Percentiles rank a stretch among this genome's conserved stretches.
These are phyloP conservation scores for Diogma glabrata DNA, from an alignment of 2,888 invertebrate species.

Conservation along the genomic window DNA sequence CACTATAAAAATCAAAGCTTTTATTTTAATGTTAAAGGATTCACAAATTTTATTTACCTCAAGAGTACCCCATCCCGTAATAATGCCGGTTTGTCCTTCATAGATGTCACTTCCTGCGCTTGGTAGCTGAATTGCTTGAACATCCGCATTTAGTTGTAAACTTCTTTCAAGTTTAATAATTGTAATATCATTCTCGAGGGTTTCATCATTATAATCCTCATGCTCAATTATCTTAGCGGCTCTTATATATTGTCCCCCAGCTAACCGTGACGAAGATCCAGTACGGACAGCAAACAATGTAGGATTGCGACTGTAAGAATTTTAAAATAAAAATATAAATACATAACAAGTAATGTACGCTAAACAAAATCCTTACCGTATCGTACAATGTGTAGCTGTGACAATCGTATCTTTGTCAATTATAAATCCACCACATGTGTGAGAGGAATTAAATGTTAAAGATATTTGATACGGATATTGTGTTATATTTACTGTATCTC, in stretches of 20 bases:
- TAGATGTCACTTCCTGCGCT: background rate
- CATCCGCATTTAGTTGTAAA: background rate
- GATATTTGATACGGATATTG: constrained; percentile 32
- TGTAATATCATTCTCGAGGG: background rate
- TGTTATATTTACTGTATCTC: constrained; percentile 22
- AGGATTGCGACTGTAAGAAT: background rate
- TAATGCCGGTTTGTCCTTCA: background rate
- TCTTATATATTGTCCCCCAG: background rate
- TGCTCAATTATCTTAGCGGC: background rate
- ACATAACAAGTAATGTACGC: no score
- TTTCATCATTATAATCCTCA: background rate
- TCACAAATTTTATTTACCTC: background rate
- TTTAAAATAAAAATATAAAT: no score
- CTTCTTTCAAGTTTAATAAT: background rate
- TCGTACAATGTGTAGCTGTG: constrained; percentile 34
- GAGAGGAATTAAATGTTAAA: constrained; percentile 21
- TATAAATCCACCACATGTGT: constrained; percentile 29
- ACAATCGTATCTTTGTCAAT: constrained; percentile 28
- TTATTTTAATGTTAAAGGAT: no score
- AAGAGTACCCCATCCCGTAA: background rate
- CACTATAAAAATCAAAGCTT: no score
- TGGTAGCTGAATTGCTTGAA: background rate
- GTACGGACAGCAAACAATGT: background rate
- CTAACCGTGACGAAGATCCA: background rate
- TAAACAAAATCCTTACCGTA: no score